Base-by-base conservation (phyloP, 2,113 vertebrate genomes). In the Triplophysa tibetana region DNA sequence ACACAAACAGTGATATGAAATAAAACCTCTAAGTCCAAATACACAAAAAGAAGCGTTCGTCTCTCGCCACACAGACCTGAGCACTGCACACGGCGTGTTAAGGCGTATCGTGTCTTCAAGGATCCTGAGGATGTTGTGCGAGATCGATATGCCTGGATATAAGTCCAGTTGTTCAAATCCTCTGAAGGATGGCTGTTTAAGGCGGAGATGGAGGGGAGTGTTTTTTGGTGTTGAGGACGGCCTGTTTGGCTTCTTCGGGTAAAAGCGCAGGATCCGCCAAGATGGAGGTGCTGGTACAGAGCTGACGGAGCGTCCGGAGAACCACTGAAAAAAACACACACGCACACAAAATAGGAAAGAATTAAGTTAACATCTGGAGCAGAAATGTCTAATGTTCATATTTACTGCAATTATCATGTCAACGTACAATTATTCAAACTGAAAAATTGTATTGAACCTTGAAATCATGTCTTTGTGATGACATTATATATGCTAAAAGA, bases 261-360 rank as follows among this genome's bases (percentile, higher is more conserved):
- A 99, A 93, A 82, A 86, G 75, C 0, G 91, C 87, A 0, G 98
- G 97, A 79, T 99, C 93, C 0, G 89, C 93, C 48, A 99, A 93
- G 62, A 99, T 91, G 60, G 96, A 96, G 0, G 97, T 98, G 86
- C 88, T 95, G 19, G 91, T 97, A 85, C 96, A 95, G 78, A 99
- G 90, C 38, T 96, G 95, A 26, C 95, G 91, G 26, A 99, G 95
- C 1, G 93, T 93, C 69, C 85, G 92, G 89, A 98, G 88, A 77
- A 96, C 96, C 93, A 96, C 98, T 99, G 83, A 33, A 62, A 14
- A 24, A 66, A 38, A 16, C 1, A 23, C 11, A n/a, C 16, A 9
- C 17, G 33, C n/a, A n/a, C n/a, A n/a, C n/a, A n/a, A n/a, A n/a
- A n/a, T n/a, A n/a, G n/a, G 33, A 56, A 19, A 52, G 19, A 58